Evolutionary conservation across 2,888 invertebrate species (phyloP).

Genomic region (Isoperla grammatica): DNA sequence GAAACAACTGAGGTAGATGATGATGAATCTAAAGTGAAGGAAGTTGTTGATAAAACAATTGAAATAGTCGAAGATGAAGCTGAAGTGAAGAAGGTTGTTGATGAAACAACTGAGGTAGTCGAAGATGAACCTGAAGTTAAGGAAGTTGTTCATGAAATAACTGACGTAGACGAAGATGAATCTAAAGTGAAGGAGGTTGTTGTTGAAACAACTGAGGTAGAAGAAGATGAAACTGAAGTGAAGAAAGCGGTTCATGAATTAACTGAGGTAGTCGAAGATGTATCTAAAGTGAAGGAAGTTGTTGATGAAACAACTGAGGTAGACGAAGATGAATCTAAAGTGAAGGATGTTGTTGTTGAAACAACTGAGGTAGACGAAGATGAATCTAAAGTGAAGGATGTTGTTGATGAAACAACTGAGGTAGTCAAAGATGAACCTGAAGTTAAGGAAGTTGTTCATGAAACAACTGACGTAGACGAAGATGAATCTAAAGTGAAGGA

Average conservation of each 20-base stretch:
- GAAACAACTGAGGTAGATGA: neutral
- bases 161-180: neutral
- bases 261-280: neutral
- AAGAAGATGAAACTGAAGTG: neutral
- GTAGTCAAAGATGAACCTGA: neutral
- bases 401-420: neutral
- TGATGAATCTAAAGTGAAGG: conserved; percentile 19
- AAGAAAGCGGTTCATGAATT: neutral
- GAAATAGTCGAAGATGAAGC: neutral
- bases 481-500: neutral
- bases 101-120: neutral
- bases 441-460: conserved; percentile 20
- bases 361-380: neutral
- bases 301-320: neutral
- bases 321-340: neutral
- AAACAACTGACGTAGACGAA: neutral
- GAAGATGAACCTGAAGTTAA: neutral
- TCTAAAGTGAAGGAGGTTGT: conserved; percentile 3
- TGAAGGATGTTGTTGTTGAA: conserved; percentile 4
- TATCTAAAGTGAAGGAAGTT: conserved; percentile 6
- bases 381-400: neutral
- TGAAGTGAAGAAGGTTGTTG: neutral
- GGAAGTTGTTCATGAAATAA: neutral
- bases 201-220: neutral
- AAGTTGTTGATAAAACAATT: neutral